Conservation (phyloP, 2,888 invertebrate species). For the Chaetogeoica ovagalla region DNA sequence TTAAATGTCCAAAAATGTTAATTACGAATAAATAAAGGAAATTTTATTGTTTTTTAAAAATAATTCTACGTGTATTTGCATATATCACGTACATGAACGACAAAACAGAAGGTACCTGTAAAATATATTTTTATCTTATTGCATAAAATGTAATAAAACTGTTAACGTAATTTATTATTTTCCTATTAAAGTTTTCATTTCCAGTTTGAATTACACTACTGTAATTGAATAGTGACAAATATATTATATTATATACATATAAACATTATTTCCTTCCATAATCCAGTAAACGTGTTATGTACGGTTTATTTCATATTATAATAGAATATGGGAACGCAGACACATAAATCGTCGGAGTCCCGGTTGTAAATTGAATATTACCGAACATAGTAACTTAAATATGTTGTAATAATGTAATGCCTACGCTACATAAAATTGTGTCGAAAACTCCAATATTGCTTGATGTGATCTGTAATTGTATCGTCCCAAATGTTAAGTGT, state of each 20-base stretch:
- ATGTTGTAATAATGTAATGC: slow-evolving; percentile 3
- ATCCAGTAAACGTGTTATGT: slow-evolving; percentile 35
- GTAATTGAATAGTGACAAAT: slow-evolving; percentile 30
- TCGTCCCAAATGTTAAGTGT: neutral
- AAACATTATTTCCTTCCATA: slow-evolving; percentile 25
- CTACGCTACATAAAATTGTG: slow-evolving; percentile 31
- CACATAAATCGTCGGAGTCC: slow-evolving; percentile 36
- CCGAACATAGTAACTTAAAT: slow-evolving; percentile 35
- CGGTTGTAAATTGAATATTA: slow-evolving; percentile 49
- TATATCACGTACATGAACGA: neutral
- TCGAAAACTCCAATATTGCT: slow-evolving; percentile 23
- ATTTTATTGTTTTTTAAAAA: too few relatives aligned
- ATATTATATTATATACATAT: slow-evolving; percentile 1
- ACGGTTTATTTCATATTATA: slow-evolving; percentile 38
- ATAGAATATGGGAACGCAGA: slow-evolving; percentile 38
- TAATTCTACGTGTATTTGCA: too few relatives aligned
- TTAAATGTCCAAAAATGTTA: too few relatives aligned
- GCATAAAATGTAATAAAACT: neutral
- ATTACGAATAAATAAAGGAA: too few relatives aligned
- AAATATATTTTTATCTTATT: slow-evolving; percentile 1
- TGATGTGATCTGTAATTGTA: neutral
- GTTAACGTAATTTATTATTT: neutral
- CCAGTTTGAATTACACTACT: neutral
- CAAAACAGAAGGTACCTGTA: neutral
- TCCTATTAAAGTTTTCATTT: slow-evolving; percentile 19